A percentile compares a stretch with the other conserved stretches of the same genome.
Evolutionary conservation across 2,113 vertebrate species (phyloP).

Genomic region (human (Homo sapiens)): GRCh38 chr12:23407501-23408000

Average conservation of each 20-base stretch:
- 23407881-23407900: slow-evolving; percentile 27
- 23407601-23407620: background rate
- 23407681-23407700: background rate
- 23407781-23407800: background rate
- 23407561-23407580: background rate
- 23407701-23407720: background rate
- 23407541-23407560: background rate
- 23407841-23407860: background rate
- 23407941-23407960: background rate
- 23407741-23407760: background rate
- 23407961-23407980: background rate
- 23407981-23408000: background rate
- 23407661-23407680: background rate
- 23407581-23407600: background rate
- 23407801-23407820: background rate
- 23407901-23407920: slow-evolving; percentile 43
- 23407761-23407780: background rate
- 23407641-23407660: background rate
- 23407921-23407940: slow-evolving; percentile 53
- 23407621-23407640: background rate
- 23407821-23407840: background rate
- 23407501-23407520: background rate
- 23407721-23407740: background rate
- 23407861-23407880: background rate
- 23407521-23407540: background rate